These are phyloP conservation scores for Bellardia bayeri DNA, from an alignment of 2,888 invertebrate genomes.

Conservation along the genomic window DNA sequence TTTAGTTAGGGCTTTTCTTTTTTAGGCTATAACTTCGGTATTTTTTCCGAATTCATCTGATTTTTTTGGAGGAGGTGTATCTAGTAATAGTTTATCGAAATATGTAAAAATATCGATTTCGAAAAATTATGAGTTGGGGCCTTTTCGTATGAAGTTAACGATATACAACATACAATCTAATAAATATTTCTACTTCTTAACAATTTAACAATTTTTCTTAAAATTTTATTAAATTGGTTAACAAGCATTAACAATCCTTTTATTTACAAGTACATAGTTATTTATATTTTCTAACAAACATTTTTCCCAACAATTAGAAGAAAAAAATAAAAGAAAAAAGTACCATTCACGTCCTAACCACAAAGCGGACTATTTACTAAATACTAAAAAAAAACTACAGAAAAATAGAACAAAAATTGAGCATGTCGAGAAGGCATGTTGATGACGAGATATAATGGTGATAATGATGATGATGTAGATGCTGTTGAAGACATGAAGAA, in stretches of 20 bases:
- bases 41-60: too few species aligned
- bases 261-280: neutral
- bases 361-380: conserved; percentile 47
- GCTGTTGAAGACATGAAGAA: conserved; percentile 49
- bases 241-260: neutral
- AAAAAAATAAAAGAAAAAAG: neutral
- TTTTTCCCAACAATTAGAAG: conserved; percentile 45
- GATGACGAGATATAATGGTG: conserved; percentile 32
- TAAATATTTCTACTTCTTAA: too few species aligned
- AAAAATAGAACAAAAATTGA: conserved; percentile 15
- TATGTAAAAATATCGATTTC: too few species aligned
- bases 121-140: too few species aligned
- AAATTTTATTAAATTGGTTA: too few species aligned
- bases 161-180: too few species aligned
- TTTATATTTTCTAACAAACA: conserved; percentile 13
- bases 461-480: conserved; percentile 39
- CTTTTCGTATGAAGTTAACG: too few species aligned
- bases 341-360: conserved; percentile 46
- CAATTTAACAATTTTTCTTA: too few species aligned
- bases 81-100: too few species aligned
- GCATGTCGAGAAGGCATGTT: conserved; percentile 41
- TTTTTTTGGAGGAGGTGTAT: too few species aligned
- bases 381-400: neutral
- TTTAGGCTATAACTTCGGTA: too few species aligned
- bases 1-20: too few species aligned